Base-by-base conservation (phyloP, 1,140 invertebrate species). In the Anagrus nilaparvatae region DNA sequence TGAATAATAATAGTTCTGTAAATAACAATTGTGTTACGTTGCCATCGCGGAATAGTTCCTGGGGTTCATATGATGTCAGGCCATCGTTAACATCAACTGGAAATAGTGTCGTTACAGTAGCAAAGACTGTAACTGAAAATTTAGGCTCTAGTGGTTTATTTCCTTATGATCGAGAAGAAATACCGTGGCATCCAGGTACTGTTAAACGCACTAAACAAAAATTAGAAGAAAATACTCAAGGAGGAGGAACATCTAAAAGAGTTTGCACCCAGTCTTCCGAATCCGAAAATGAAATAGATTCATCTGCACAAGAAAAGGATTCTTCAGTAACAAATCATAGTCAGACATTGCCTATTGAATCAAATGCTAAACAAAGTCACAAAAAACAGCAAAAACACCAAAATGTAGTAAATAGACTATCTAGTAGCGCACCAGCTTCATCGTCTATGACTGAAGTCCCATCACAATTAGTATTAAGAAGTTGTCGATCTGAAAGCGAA, bases 1-100 rank as follows among this genome's bases (percentile, higher is more conserved):
- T 79, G 28, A 70, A 73, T 23, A 72, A 69, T 44, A 71, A 69
- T 41, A n/a, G n/a, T n/a, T 84, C 82, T n/a, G 73, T 85, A 17
- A 82, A 88, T 58, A 83, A 82, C 49, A 87, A 84, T 18, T 87
- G 84, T 84, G 83, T 84, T 34, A 74, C 73, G 3, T 46, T 77
- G 25, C 77, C 79, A 2, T 78, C 81, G 13, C 65, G 81, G 21
- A 84, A 83, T 45, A 82, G 79, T 58, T 83, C 80, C 3, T 82
- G 79, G 74, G 80, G 79, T 3, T 82, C 81, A 8, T 84, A 81
- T 51, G 82, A 84, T 47, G 77, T 79, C 63, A 49, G 67, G 9
- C 65, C 66, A 0, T 47, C 52, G 36, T 23, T 16, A 5, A 40
- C 42, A 10, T 43, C 45, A 1, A 17, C 39, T 6, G n/a, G n/a